A percentile compares a stretch with the other conserved stretches of the same genome.
These are phyloP conservation scores for Sebastes variabilis DNA, from an alignment of 2,797 vertebrate genomes.

Conservation along the genomic window DNA sequence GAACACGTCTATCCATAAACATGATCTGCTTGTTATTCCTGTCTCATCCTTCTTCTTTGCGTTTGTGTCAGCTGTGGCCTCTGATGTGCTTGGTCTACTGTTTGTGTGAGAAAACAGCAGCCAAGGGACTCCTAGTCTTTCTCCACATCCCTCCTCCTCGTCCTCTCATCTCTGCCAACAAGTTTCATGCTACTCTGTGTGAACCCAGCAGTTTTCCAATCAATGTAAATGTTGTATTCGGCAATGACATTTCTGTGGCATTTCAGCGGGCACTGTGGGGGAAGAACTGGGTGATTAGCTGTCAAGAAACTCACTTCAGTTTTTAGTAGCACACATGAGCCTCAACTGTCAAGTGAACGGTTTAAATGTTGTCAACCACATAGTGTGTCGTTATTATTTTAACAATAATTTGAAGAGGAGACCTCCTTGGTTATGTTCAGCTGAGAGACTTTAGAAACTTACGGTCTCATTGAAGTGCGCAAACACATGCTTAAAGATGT, in stretches of 20 bases:
- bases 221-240: slow-evolving; percentile 51
- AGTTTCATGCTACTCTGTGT: slow-evolving; percentile 77
- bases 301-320: slow-evolving; percentile 52
- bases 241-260: slow-evolving; percentile 73
- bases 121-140: slow-evolving; percentile 64
- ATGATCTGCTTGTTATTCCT: slow-evolving; percentile 74
- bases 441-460: slow-evolving; percentile 32
- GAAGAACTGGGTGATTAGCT: slow-evolving; percentile 49
- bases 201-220: slow-evolving; percentile 69
- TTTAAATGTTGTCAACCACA: slow-evolving; percentile 26
- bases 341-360: slow-evolving; percentile 35
- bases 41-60: slow-evolving; percentile 50
- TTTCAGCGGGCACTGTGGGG: slow-evolving; percentile 41
- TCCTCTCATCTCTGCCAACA: slow-evolving; percentile 48
- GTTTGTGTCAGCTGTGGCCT: slow-evolving; percentile 74
- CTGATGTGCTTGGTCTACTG: slow-evolving; percentile 65
- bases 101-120: slow-evolving; percentile 71
- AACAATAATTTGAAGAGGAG: slow-evolving; percentile 1
- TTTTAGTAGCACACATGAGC: slow-evolving; percentile 42
- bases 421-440: slow-evolving; percentile 20
- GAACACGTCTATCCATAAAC: slow-evolving; percentile 62
- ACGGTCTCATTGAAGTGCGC: slow-evolving; percentile 18
- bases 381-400: slow-evolving; percentile 40
- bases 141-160: slow-evolving; percentile 25
- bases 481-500: slow-evolving; percentile 36